These are phyloP conservation scores for Drosophila stalkeri DNA, from an alignment of 2,888 invertebrate species.

Conservation along the genomic window DNA sequence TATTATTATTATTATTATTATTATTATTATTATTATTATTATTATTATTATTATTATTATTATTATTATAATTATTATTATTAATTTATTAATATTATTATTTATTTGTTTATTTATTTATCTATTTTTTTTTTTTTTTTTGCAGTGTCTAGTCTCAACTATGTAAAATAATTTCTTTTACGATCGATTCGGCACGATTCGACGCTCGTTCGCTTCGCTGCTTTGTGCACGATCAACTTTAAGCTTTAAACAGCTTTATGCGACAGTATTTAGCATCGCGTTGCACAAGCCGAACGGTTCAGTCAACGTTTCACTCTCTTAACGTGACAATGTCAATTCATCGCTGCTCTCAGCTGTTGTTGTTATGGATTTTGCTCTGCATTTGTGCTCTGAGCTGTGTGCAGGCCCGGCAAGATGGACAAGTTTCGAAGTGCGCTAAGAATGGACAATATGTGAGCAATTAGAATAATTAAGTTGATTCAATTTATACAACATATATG, in stretches of 20 bases:
- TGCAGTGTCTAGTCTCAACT: conserved; percentile 23
- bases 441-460: conserved; percentile 76
- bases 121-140: not conserved
- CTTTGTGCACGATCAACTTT: conserved; percentile 16
- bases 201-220: conserved; percentile 6
- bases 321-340: conserved; percentile 55
- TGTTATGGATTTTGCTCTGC: conserved; percentile 44
- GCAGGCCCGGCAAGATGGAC: conserved; percentile 14
- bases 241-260: not conserved
- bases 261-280: conserved; percentile 36
- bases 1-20: not conserved
- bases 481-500: not conserved
- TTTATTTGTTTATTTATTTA: too few relatives aligned
- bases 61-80: too few relatives aligned
- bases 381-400: conserved; percentile 6
- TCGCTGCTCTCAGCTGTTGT: conserved; percentile 21
- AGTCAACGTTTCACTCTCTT: conserved; percentile 58
- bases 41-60: not conserved
- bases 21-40: too few relatives aligned
- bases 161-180: conserved; percentile 12
- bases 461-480: not conserved
- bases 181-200: conserved; percentile 6
- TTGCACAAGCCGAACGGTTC: conserved; percentile 32
- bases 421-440: conserved; percentile 46
- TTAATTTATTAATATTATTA: not conserved